These are phyloP conservation scores for Hapalemur alaotrensis DNA, from an alignment of 2,797 vertebrate species.

Conservation along the genomic window DNA sequence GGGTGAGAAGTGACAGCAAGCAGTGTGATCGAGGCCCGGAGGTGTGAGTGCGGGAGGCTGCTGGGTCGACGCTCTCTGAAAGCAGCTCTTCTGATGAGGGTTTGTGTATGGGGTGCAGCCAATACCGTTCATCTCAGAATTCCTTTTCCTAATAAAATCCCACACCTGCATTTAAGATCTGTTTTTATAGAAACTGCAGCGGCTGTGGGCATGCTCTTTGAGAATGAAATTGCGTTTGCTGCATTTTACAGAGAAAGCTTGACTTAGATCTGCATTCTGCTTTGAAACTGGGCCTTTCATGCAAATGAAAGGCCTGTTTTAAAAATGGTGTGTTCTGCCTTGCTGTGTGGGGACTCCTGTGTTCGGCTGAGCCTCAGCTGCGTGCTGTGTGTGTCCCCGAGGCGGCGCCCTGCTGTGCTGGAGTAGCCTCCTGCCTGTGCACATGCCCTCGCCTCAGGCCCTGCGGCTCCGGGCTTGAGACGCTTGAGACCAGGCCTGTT, in stretches of 20 bases:
- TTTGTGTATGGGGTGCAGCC: rapidly evolving
- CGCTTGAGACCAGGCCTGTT: neutral
- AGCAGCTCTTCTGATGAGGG: neutral
- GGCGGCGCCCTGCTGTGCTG: rapidly evolving
- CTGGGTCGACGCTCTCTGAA: rapidly evolving
- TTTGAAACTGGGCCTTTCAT: neutral
- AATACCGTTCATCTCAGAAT: neutral
- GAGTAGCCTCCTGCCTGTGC: neutral
- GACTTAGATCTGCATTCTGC: neutral
- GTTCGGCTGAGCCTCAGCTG: neutral
- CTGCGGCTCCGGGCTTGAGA: neutral
- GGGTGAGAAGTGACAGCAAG: neutral
- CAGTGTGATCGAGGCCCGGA: rapidly evolving
- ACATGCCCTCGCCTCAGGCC: neutral
- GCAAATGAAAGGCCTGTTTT: neutral
- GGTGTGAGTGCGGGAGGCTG: rapidly evolving
- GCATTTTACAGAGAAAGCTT: neutral
- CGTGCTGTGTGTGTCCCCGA: neutral
- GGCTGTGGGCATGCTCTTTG: neutral
- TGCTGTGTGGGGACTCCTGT: neutral
- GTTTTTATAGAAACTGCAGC: neutral
- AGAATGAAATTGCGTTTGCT: neutral
- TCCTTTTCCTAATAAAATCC: neutral
- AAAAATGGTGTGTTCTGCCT: neutral
- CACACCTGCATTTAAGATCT: neutral